Base-by-base conservation (phyloP, 2,888 invertebrate genomes). In the Pristionchus arcanus region DNA sequence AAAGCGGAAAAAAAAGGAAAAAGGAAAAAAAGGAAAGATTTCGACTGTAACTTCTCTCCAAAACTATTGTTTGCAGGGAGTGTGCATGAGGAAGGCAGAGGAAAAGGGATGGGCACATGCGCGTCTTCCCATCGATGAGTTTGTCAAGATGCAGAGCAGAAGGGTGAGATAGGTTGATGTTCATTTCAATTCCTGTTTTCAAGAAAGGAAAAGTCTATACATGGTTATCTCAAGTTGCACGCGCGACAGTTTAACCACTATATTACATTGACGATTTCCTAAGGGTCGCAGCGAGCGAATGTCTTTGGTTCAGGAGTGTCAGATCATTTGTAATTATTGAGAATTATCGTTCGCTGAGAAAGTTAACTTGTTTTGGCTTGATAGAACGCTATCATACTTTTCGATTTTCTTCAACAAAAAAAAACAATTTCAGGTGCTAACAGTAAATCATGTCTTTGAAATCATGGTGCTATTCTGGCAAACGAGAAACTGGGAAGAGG, bases 371-470 rank as follows among this genome's bases (percentile, higher is more conserved):
- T n/a, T n/a, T n/a, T n/a, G n/a, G n/a, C n/a, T n/a, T n/a, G n/a
- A n/a, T n/a, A n/a, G n/a, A n/a, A n/a, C n/a, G n/a, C n/a, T n/a
- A n/a, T n/a, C n/a, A n/a, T n/a, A n/a, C n/a, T 11, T 49, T 49
- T 49, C 42, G 42, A 49, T 31, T 15, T 15, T 31, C 13, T 37
- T 34, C 11, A 28, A 34, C 7, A n/a, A 15, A 28, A 59, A 34
- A 31, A 31, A 31, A 15, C 25, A n/a, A 3, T 66, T 34, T 7
- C 90, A 95, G 94, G 98, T 99, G 87, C 96, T 99, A 90, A 98
- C 98, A 74, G 97, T 99, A 92, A 98, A 98, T 96, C 99, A 99
- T 96, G 98, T 96, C 31, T 96, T 96, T 94, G 96, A 96, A 92
- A 96, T 96, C 85, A 93, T 96, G 68, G 93, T 96, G 74, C 93